Base-by-base conservation (phyloP, 2,113 vertebrate genomes). In the Spilogale gracilis region DNA sequence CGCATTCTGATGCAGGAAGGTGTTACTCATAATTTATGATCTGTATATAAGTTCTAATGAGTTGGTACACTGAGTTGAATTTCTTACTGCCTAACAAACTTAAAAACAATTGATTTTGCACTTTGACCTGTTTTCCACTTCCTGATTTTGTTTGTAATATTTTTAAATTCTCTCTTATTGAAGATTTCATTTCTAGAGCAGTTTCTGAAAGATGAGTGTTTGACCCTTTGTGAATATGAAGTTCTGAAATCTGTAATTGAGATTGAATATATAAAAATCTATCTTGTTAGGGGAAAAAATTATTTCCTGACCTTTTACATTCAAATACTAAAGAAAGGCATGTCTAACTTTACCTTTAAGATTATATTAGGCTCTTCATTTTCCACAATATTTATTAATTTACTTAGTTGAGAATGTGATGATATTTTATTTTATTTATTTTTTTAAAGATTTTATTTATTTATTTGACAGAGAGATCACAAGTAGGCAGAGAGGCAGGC, bases 331-430 rank as follows among this genome's bases (percentile, higher is more conserved):
- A 92, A 83, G 13, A 96, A 76, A 85, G 52, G 12, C 23, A 71
- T 58, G 78, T 93, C 89, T 91, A 60, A 94, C 86, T 95, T 89
- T 92, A 74, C 21, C 3, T 67, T 65, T 78, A 97, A 91, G 52
- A 58, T 91, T 95, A 93, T 90, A 38, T 84, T 97, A 96, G 10
- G 27, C 7, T 50, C 0, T 92, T 3, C 74, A 20, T 96, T 96
- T 95, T 96, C 43, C 20, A 83, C 2, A 52, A 1, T 85, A 84
- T 95, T 91, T 85, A 86, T 98, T 92, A 96, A 61, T 65, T 89
- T 18, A 87, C 45, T 63, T 61, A 94, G 69, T 54, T 98, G 58
- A 88, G 78, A 96, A 96, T 38, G 38, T 38, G 38, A 38, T 38
- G 38, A 38, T 38, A 38, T 38, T 38, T 38, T 38, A 38, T 38